These are phyloP conservation scores for Tetrax tetrax DNA, from an alignment of 2,113 vertebrate genomes.

Conservation along the genomic window DNA sequence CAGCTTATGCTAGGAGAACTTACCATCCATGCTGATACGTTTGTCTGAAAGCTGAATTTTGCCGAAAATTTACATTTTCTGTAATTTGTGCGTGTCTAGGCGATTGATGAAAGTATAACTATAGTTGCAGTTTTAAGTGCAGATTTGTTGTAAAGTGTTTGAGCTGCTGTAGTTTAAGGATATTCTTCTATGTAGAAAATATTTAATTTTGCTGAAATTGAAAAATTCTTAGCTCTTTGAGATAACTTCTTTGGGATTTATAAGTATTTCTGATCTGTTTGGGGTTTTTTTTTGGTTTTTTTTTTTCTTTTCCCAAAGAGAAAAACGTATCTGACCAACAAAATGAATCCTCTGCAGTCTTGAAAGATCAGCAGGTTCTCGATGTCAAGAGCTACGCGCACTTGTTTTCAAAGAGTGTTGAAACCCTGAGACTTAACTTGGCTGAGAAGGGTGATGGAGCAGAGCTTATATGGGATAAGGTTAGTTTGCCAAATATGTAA, in stretches of 20 bases:
- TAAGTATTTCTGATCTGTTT: background rate
- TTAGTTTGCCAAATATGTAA: constrained; percentile 53
- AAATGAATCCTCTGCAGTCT: constrained; percentile 76
- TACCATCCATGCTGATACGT: background rate
- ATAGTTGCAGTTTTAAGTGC: background rate
- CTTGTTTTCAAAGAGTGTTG: constrained; percentile 90
- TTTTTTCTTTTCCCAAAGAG: constrained; percentile 24
- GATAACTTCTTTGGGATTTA: background rate
- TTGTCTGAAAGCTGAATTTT: background rate
- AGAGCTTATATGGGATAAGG: constrained; percentile 98
- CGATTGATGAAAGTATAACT: background rate
- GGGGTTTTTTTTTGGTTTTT: background rate
- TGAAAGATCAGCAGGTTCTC: constrained; percentile 96
- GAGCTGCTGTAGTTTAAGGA: background rate
- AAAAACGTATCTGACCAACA: constrained; percentile 69
- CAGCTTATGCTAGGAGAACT: background rate
- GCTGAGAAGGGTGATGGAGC: constrained; percentile 88
- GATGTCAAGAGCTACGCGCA: constrained; percentile 85
- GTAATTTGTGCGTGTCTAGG: background rate
- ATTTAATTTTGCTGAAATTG: background rate
- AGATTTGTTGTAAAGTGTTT: background rate
- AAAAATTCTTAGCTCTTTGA: background rate
- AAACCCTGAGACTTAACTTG: constrained; percentile 87
- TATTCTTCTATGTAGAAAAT: background rate
- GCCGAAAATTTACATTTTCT: background rate